Evolutionary conservation across 2,113 vertebrate genomes (phyloP).

Genomic region (Stegastes partitus): DNA sequence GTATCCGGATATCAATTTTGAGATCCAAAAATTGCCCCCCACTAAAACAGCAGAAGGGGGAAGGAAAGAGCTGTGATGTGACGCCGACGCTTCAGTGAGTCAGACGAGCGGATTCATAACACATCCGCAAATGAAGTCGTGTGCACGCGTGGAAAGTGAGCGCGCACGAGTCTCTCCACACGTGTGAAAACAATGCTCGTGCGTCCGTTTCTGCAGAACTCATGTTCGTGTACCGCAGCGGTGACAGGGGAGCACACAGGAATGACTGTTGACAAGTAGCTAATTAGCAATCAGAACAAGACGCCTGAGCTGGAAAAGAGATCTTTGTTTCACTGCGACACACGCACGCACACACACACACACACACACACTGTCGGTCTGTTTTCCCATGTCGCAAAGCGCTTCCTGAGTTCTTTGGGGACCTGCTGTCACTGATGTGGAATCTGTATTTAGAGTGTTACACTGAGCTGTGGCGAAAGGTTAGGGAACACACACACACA

Average conservation of each 20-base stretch:
- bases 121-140: background rate
- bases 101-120: too few relatives aligned
- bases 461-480: slow-evolving; percentile 57
- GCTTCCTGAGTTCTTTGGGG: slow-evolving; percentile 61
- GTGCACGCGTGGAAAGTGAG: too few relatives aligned
- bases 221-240: slow-evolving; percentile 10
- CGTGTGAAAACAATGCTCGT: background rate
- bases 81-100: too few relatives aligned
- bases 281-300: slow-evolving; percentile 77
- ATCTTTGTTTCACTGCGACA: slow-evolving; percentile 59
- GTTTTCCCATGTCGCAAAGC: slow-evolving; percentile 41
- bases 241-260: slow-evolving; percentile 56
- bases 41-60: too few relatives aligned
- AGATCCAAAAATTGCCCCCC: too few relatives aligned
- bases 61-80: too few relatives aligned
- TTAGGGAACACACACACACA: slow-evolving; percentile 40
- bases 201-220: background rate
- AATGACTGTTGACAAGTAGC: slow-evolving; percentile 73
- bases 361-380: slow-evolving; percentile 18
- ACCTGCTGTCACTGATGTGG: slow-evolving; percentile 67
- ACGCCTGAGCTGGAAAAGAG: slow-evolving; percentile 59
- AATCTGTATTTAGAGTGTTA: slow-evolving; percentile 71
- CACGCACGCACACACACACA: slow-evolving; percentile 35
- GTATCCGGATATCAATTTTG: too few relatives aligned
- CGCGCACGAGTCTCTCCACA: too few relatives aligned